Conservation (phyloP, 1,140 invertebrate species). For the Drosophila subobscura region DNA sequence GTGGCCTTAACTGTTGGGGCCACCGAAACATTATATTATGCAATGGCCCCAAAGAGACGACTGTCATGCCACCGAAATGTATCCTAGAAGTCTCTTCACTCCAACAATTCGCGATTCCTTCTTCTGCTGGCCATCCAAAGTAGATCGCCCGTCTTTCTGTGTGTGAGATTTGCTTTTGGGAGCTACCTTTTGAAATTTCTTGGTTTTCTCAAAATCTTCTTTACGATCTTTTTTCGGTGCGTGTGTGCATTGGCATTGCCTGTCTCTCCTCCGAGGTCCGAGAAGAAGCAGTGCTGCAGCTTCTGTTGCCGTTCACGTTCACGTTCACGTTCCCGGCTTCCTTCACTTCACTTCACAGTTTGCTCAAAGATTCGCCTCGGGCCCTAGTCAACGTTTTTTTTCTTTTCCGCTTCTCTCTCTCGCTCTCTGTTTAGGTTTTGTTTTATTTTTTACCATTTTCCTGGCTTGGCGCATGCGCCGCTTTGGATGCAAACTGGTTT, state of each 20-base stretch:
- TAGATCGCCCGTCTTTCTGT: neutral
- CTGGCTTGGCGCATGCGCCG: slow-evolving; percentile 55
- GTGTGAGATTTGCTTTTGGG: slow-evolving; percentile 8
- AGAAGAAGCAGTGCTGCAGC: slow-evolving; percentile 17
- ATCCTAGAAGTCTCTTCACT: too few relatives aligned
- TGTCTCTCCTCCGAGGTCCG: neutral
- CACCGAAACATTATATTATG: too few relatives aligned
- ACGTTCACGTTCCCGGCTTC: slow-evolving; percentile 34
- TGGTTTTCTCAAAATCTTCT: slow-evolving; percentile 17
- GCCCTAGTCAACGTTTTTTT: slow-evolving; percentile 55
- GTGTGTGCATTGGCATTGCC: neutral
- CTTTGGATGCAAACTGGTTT: slow-evolving; percentile 55
- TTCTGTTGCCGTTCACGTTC: slow-evolving; percentile 50
- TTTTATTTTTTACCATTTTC: too few relatives aligned
- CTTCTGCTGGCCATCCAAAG: neutral
- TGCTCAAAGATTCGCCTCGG: slow-evolving; percentile 63
- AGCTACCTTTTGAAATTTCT: slow-evolving; percentile 21
- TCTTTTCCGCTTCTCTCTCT: slow-evolving; percentile 5
- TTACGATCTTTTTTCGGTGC: slow-evolving; percentile 24
- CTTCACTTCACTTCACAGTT: slow-evolving; percentile 48
- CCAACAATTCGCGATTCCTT: neutral
- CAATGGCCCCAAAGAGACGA: too few relatives aligned
- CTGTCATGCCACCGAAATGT: too few relatives aligned
- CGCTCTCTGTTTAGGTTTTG: neutral
- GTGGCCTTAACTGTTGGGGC: too few relatives aligned